Base-by-base conservation (phyloP, 2,797 vertebrate genomes). In the Lithobates sylvaticus region DNA sequence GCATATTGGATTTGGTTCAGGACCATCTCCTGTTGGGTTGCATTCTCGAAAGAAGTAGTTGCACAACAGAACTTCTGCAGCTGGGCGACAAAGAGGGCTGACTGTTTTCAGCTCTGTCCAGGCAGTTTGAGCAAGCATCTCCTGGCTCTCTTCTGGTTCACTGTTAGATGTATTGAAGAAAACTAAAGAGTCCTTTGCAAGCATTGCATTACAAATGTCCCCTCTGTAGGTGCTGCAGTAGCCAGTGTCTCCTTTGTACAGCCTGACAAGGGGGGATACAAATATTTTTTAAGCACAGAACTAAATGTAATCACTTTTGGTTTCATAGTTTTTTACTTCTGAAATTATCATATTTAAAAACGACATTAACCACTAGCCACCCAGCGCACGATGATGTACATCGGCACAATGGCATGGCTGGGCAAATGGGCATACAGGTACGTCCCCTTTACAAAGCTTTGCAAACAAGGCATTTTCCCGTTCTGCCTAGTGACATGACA, bases 201-300 rank as follows among this genome's bases (percentile, higher is more conserved):
- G 93, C 27, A 95, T 78, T 6, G 88, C 69, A 42, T 91, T 93
- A 76, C 98, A 99, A 80, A 95, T 93, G 12, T 97, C 96, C 70
- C 98, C 97, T 82, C 94, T 94, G 89, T 99, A 99, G 0, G 94
- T 95, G 74, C 96, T 95, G 90, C 98, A 99, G 94, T 97, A 99
- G 34, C 97, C 98, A 72, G 94, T 12, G 0, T 93, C 92, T 42
- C 96, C 95, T 90, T 96, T 97, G 88, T 97, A 98, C 6, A 97
- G 90, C 90, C 96, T 98, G 89, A 90, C n/a, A 79, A 84, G 64
- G 23, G 23, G 12, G n/a, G 18, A 3, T 58, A 21, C 0, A 58
- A 58, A 5, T 3, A 21, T 2, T 5, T 5, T 58, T 18, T 7
- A 23, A 23, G n/a, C 6, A 9, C 54, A 61, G 3, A 23, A 61